These are phyloP conservation scores for Anastrepha obliqua DNA, from an alignment of 1,140 invertebrate genomes.

Conservation along the genomic window DNA sequence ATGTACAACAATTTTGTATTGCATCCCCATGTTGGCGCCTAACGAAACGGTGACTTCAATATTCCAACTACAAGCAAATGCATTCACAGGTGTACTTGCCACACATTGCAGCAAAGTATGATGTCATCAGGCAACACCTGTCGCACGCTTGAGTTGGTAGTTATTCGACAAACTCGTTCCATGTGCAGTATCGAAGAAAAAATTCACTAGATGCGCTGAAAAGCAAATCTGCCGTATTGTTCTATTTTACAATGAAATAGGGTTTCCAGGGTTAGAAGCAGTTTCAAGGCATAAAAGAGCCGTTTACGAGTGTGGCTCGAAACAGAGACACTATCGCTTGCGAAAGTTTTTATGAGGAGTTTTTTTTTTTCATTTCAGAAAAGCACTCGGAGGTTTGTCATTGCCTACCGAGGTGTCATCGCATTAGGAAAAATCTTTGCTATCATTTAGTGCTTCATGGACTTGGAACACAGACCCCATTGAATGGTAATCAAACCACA, in stretches of 20 bases:
- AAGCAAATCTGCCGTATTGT: not conserved
- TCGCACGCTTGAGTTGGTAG: not conserved
- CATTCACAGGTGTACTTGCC: too few species aligned
- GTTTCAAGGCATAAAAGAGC: too few species aligned
- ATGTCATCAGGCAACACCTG: not conserved
- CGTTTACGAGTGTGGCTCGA: too few species aligned
- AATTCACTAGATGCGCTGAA: not conserved
- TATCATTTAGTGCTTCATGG: too few species aligned
- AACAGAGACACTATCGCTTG: too few species aligned
- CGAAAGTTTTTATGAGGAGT: too few species aligned
- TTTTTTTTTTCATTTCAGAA: too few species aligned
- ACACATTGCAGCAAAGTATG: not conserved
- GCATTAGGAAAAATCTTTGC: too few species aligned
- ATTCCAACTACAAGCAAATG: not conserved
- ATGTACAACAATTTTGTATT: not conserved
- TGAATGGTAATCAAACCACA: too few species aligned
- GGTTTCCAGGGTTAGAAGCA: not conserved
- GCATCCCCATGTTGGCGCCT: conserved; percentile 16
- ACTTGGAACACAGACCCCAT: too few species aligned
- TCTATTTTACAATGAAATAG: not conserved
- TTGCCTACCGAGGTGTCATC: too few species aligned
- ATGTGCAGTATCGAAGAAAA: not conserved
- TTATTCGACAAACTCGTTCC: not conserved
- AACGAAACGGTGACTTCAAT: not conserved
- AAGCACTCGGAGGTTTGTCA: too few species aligned